Evolutionary conservation across 2,113 vertebrate species (phyloP), one percentile per base, ranked within the genome.

Genomic region (Perca schrenkii): DNA sequence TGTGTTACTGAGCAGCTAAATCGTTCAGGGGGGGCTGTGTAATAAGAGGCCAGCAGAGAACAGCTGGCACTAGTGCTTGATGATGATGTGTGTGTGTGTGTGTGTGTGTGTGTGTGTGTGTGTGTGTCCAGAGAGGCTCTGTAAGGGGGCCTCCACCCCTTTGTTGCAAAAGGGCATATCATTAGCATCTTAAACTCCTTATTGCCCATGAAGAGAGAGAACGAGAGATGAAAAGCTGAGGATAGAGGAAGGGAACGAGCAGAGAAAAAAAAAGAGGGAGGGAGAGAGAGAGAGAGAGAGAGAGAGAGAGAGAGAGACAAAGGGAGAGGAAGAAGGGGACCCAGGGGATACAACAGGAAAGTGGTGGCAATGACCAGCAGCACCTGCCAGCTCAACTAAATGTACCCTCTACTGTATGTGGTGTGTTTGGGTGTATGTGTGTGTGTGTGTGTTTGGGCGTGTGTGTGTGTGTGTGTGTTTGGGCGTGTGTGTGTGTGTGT

Each of bases 131-230:
- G 58, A 90, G 81, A 78, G 86, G 82, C 77, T 75, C 85, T 73
- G 57, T 46, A 70, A 77, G 76, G 88, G 86, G 85, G 80, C 75
- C 80, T 84, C 77, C 77, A 67, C 61, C 78, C 80, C 84, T 94
- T 95, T 94, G 93, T 94, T 88, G 73, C 66, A 80, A 46, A 65
- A 79, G 79, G 74, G 85, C 81, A 91, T 94, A 70, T 92, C 92
- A 95, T 95, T 95, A 94, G 93, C 93, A 94, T 95, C 58, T 91
- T 89, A 94, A 94, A 92, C 83, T 84, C 86, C 88, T 85, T 84
- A 91, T 86, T 93, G 91, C 75, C 89, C 83, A 86, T 61, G 52
- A 80, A 80, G 71, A 86, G 85, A 79, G 75, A 77, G 74, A 82
- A 58, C 28, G 60, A 50, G 53, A 79, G 75, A 83, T 73, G 67